Base-by-base conservation (phyloP, 2,113 vertebrate species). In the Sceloporus undulatus region DNA sequence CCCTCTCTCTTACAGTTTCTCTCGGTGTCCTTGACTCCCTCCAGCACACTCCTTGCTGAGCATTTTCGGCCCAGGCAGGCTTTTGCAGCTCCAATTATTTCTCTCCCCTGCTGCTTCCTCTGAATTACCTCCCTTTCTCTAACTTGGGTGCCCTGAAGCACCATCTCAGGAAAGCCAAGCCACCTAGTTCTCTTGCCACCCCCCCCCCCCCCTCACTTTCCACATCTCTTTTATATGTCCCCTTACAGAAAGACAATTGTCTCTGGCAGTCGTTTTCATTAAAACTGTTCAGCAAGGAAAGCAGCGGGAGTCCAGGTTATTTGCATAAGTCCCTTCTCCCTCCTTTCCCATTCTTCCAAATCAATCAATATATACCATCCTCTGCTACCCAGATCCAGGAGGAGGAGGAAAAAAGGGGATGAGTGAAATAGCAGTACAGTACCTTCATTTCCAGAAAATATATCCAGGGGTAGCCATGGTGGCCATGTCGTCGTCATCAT, bases 31-130 rank as follows among this genome's bases (percentile, higher is more conserved):
- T 91, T 89, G 83, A 84, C 93, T 91, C 89, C 42, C 89, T 90
- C 82, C 91, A 93, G 91, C 93, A 68, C 82, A 90, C 87, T 93
- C 91, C 71, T 85, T 94, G 42, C 42, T 48, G 42, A 48, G 42
- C 42, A 48, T 48, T 94, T 92, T 91, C 88, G 92, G 91, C 82
- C 84, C 89, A 79, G 86, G 21, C 89, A 79, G 86, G 21, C 42
- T 0, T 93, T 85, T 93, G 85, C 23, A 0, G 34, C 88, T 92
- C 93, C 93, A 93, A 94, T 95, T 95, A 95, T 92, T 93, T 95
- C 91, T 87, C 91, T 95, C 92, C 91, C 95, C 94, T 62, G 94
- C 94, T 95, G 42, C 42, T 48, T 48, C 42, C 42, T 48, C 42
- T 48, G 42, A 48, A 48, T 48, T 48, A 48, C 42, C 92, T 52